A percentile compares a stretch with the other conserved stretches of the same genome.
Evolutionary conservation across 2,113 vertebrate genomes (phyloP).

Genomic region (Lanius collurio): DNA sequence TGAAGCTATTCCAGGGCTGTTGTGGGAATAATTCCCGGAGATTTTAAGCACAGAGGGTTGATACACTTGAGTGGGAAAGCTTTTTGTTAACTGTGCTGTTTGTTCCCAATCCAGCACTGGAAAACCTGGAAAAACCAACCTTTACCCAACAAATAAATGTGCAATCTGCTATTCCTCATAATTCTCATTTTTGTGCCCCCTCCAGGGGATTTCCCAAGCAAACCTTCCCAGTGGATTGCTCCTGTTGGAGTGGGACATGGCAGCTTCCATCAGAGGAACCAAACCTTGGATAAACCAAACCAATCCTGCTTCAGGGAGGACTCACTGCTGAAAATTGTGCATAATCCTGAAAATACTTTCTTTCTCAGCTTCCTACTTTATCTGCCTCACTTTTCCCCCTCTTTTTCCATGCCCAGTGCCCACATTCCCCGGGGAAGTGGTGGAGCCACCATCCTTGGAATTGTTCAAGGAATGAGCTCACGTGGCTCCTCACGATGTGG

Average conservation of each 20-base stretch:
- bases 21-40: neutral
- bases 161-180: neutral
- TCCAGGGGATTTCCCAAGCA: neutral
- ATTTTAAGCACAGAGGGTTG: neutral
- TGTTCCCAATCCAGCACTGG: neutral
- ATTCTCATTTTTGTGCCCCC: rapidly evolving
- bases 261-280: neutral
- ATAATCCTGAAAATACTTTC: neutral
- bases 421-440: neutral
- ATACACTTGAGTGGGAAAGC: neutral
- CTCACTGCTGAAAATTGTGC: neutral
- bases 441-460: neutral
- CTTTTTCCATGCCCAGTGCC: neutral
- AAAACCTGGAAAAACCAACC: neutral
- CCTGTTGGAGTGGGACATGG: neutral
- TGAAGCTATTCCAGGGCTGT: neutral
- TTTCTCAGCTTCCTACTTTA: neutral
- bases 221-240: rapidly evolving
- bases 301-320: neutral
- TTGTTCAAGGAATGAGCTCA: rapidly evolving
- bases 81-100: neutral
- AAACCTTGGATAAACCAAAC: neutral
- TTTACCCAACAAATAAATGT: neutral
- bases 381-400: rapidly evolving
- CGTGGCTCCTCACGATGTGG: neutral